Base-by-base conservation (phyloP, 37 sponge, comb jelly and placozoan species). In the Petrosia ficiformis region DNA sequence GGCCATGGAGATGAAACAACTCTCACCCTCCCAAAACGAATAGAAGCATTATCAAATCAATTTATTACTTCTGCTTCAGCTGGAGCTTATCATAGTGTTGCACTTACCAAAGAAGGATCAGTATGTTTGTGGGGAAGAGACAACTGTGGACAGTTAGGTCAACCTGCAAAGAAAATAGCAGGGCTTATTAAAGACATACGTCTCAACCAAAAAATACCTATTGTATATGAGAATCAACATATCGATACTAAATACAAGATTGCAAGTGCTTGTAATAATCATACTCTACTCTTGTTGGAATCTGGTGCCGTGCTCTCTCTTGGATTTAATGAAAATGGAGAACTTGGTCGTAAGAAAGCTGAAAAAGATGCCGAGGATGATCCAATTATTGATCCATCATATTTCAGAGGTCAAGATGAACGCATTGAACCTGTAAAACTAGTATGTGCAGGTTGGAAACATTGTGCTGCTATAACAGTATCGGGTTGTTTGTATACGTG, bases 41-140 rank as follows among this genome's bases (percentile, higher is more conserved):
- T 89, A 22, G 90, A 89, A 68, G 72, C 67, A 3, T 39, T 89
- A 11, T 34, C 57, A 41, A 40, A 63, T 42, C 60, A 44, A 29
- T 2, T 24, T 3, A 64, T 89, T 22, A 69, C 48, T 63, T 59
- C 81, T 1, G 84, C 76, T 14, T 35, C 43, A 0, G 90, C 84
- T 42, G 90, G 84, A 0, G 82, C 88, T 29, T 83, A 71, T n/a
- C 90, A 89, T 44, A 82, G 80, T 34, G 71, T 89, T 31, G 84
- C 81, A 16, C 44, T 89, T 28, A 71, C 82, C 33, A 60, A 32
- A 8, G 31, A 41, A 26, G 90, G 90, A 25, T 42, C 30, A 2
- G 54, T 89, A 38, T 89, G 39, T 80, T 61, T 71, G 43, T 89
- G 90, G 90, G 90, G 90, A 28, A 67, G 90, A 31, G 75, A 89